A percentile compares a stretch with the other conserved stretches of the same genome.
Conservation (phyloP, 2,113 vertebrate species). For the Odontophorus gujanensis region DNA sequence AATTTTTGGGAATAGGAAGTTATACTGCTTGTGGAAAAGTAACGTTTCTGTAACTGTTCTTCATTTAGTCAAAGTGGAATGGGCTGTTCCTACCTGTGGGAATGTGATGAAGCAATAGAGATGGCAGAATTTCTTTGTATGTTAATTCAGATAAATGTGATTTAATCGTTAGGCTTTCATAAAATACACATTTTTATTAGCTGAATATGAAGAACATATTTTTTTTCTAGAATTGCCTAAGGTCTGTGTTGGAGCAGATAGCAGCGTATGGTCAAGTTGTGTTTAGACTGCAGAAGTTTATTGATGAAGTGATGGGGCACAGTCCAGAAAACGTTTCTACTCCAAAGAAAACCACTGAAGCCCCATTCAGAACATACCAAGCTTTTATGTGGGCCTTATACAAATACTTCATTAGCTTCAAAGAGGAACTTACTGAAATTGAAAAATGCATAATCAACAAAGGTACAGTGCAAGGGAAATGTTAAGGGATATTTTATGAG, state of each 20-base stretch:
- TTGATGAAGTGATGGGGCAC: conserved; percentile 96
- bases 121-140: not conserved
- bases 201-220: not conserved
- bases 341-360: conserved; percentile 86
- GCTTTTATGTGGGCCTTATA: conserved; percentile 98
- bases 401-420: conserved; percentile 94
- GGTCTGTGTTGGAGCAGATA: conserved; percentile 91
- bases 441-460: conserved; percentile 91
- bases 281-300: conserved; percentile 91
- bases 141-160: not conserved
- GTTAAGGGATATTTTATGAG: not conserved
- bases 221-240: conserved; percentile 86
- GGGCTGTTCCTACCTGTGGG: not conserved
- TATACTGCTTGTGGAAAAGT: not conserved
- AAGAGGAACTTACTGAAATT: conserved; percentile 90
- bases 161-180: not conserved
- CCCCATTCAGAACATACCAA: conserved; percentile 96
- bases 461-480: conserved; percentile 69
- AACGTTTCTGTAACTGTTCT: not conserved
- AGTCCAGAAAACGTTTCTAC: conserved; percentile 78
- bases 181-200: not conserved
- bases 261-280: conserved; percentile 94
- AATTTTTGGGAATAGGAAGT: not conserved
- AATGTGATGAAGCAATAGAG: not conserved
- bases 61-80: not conserved